Evolutionary conservation across 2,113 vertebrate genomes (phyloP).

Genomic region (Psittacula cyanocephala): DNA sequence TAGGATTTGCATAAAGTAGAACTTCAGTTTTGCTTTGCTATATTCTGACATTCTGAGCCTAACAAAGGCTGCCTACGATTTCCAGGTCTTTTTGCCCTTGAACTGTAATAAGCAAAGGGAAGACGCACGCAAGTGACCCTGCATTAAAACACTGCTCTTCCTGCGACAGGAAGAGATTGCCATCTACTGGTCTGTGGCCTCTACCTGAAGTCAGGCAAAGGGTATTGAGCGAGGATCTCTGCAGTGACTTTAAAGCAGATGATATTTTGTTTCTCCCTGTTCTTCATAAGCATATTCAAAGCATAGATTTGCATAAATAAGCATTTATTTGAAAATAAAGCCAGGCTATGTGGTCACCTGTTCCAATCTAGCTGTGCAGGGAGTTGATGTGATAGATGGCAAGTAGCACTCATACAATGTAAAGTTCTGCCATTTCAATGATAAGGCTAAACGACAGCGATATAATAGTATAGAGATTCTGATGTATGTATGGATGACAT

Average conservation of each 20-base stretch:
- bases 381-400: neutral
- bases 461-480: neutral
- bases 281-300: neutral
- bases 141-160: neutral
- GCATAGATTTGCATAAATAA: neutral
- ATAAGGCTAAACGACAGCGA: neutral
- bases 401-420: neutral
- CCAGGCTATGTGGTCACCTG: neutral
- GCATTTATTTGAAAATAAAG: neutral
- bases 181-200: conserved; percentile 66
- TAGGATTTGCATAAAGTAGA: conserved; percentile 60
- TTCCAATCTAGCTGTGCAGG: neutral
- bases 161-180: conserved; percentile 61
- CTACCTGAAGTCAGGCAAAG: neutral
- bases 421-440: conserved; percentile 4
- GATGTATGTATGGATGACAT: neutral
- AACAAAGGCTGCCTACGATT: conserved; percentile 77
- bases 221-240: neutral
- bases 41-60: conserved; percentile 64
- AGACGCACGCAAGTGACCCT: neutral
- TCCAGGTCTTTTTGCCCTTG: conserved; percentile 66
- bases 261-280: neutral
- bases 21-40: conserved; percentile 50
- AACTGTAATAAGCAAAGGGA: conserved; percentile 61
- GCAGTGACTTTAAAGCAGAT: neutral